phyloP scores from a whole-genome alignment of 2,888 invertebrate species.

The Catotricha subobsoleta region DNA sequence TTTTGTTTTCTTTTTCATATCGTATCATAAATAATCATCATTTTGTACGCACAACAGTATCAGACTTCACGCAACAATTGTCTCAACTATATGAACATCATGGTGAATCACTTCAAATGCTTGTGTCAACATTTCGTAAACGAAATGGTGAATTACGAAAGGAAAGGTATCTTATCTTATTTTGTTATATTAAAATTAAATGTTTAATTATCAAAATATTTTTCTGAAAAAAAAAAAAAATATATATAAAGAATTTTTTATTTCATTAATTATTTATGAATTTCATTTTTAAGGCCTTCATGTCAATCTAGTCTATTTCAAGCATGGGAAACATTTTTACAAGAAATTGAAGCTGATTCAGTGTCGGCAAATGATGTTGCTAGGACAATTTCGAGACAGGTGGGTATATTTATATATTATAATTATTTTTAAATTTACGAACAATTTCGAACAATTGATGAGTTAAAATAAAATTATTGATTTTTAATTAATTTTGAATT shows the following conservation, averaged over 20 bases:
- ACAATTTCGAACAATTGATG: background rate
- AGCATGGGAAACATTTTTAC: conserved; percentile 77
- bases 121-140: conserved; percentile 73
- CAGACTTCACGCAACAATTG: conserved; percentile 79
- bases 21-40: no score
- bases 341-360: conserved; percentile 81
- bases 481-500: no score
- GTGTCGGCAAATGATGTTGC: conserved; percentile 72
- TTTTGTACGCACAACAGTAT: no score
- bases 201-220: background rate
- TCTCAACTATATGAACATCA: conserved; percentile 79
- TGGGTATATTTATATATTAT: conserved; percentile 13
- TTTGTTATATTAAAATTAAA: background rate
- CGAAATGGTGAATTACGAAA: conserved; percentile 70
- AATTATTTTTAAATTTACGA: background rate
- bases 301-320: conserved; percentile 69
- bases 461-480: background rate
- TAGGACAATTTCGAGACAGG: conserved; percentile 53
- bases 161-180: conserved; percentile 43
- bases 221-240: background rate
- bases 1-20: no score
- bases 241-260: background rate
- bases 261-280: background rate
- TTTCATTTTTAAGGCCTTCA: conserved; percentile 40
- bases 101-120: conserved; percentile 66